phyloP scores from a whole-genome alignment of 2,888 invertebrate species.

The Tachina lurida region DNA sequence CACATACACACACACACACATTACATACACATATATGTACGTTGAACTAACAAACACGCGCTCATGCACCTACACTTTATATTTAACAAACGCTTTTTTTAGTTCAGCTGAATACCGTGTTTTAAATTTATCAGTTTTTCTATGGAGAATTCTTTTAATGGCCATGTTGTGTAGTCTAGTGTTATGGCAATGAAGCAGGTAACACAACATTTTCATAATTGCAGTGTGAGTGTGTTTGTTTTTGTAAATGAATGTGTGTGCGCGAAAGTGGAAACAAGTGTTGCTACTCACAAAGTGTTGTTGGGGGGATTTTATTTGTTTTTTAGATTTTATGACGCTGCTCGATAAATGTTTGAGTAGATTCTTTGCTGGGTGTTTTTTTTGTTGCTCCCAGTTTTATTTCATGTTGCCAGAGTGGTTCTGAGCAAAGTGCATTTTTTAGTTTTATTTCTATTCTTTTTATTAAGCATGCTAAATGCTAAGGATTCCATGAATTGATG shows the following conservation, averaged over 20 bases:
- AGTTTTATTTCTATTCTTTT: background rate
- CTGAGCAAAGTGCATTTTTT: conserved; percentile 41
- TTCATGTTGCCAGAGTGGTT: conserved; percentile 19
- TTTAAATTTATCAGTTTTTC: conserved; percentile 44
- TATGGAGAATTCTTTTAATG: conserved; percentile 56
- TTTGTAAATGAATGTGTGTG: background rate
- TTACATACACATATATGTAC: too few species aligned
- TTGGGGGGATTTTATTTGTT: conserved; percentile 34
- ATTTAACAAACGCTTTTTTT: conserved; percentile 15
- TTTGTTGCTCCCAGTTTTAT: background rate
- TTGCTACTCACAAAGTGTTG: conserved; percentile 39
- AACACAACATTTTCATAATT: conserved; percentile 57
- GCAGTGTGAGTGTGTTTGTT: conserved; percentile 4
- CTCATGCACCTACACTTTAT: background rate
- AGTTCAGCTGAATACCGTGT: conserved; percentile 11
- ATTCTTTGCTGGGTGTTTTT: background rate
- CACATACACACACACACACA: background rate
- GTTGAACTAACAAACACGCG: background rate
- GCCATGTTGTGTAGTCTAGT: conserved; percentile 56
- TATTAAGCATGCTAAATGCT: background rate
- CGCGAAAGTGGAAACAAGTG: conserved; percentile 10
- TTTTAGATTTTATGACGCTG: conserved; percentile 25
- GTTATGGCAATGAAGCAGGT: conserved; percentile 60
- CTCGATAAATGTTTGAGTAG: conserved; percentile 36
- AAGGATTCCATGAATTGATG: background rate